Evolutionary conservation across 2,113 vertebrate species (phyloP), one percentile per base, ranked within the genome.

Genomic region (Physeter macrocephalus): DNA sequence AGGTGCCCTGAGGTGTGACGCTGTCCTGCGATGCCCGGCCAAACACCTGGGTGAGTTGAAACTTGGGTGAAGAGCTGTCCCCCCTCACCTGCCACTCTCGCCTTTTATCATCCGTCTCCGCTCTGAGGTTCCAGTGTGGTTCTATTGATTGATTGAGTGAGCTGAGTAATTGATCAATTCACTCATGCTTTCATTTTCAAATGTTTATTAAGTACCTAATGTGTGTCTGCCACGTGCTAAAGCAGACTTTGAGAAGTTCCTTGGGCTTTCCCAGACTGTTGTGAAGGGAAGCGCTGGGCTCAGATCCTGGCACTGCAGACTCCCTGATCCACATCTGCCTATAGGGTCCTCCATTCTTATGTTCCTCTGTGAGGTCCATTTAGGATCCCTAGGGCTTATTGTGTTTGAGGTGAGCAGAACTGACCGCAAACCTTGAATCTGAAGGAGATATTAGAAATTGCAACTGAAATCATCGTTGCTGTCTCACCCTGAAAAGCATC

Each of bases 31-130:
- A 29, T 7, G 1, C 14, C 27, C 18, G 17, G 61, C 4, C 15
- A 46, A 69, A 43, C 18, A 1, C 69, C n/a, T 36, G 1, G 0
- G n/a, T 36, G 43, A 20, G 10, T 17, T 15, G 54, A 49, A 1
- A 57, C 62, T 25, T 43, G 3, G 1, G 23, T 8, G 34, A 52
- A 41, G 4, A 57, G 27, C 7, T 64, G 17, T 57, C 18, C 15
- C 20, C 27, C 12, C 2, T 41, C 10, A 12, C 3, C 4, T 8
- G 2, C 13, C 27, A 25, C 20, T 7, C 1, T 39, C 5, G 7
- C 5, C 13, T 41, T 34, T 21, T 54, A 13, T 52, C n/a, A 5
- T 34, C 61, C 2, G 12, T 74, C 31, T 92, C 39, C 8, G 9
- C 23, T 36, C 25, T 20, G n/a, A 57, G 9, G 29, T 41, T 52